Conservation (phyloP, 1,140 invertebrate genomes). For the Tribolium madens region DNA sequence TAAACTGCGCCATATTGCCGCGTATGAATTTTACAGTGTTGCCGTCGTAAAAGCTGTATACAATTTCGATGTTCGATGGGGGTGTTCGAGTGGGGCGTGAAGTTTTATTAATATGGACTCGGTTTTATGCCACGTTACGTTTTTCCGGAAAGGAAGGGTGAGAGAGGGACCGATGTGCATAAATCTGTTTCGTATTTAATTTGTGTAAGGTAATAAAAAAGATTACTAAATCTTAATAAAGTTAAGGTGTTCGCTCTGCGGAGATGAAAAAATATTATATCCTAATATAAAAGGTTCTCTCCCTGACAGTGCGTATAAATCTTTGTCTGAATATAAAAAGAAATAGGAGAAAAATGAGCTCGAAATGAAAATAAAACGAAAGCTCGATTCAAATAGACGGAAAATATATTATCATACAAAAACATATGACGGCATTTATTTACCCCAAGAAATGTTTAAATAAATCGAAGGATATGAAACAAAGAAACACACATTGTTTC, state of each 20-base stretch:
- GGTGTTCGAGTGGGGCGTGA: conserved; percentile 6
- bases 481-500: background rate
- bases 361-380: conserved; percentile 64
- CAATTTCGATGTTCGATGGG: conserved; percentile 26
- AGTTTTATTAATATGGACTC: conserved; percentile 32
- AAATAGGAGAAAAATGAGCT: conserved; percentile 64
- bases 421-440: conserved; percentile 57
- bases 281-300: conserved; percentile 63
- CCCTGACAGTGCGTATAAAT: conserved; percentile 63
- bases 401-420: conserved; percentile 62
- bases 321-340: conserved; percentile 63
- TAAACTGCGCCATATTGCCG: conserved; percentile 33
- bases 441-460: conserved; percentile 50
- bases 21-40: conserved; percentile 39
- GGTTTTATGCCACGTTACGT: conserved; percentile 2
- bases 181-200: conserved; percentile 58
- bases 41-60: conserved; percentile 26
- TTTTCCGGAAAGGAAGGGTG: background rate
- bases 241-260: conserved; percentile 52
- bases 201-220: conserved; percentile 53
- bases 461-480: conserved; percentile 41
- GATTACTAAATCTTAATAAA: conserved; percentile 61
- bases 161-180: conserved; percentile 15
- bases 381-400: conserved; percentile 62
- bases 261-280: background rate